Conservation (phyloP, 2,888 invertebrate genomes). For the Eristalinus sepulchralis region DNA sequence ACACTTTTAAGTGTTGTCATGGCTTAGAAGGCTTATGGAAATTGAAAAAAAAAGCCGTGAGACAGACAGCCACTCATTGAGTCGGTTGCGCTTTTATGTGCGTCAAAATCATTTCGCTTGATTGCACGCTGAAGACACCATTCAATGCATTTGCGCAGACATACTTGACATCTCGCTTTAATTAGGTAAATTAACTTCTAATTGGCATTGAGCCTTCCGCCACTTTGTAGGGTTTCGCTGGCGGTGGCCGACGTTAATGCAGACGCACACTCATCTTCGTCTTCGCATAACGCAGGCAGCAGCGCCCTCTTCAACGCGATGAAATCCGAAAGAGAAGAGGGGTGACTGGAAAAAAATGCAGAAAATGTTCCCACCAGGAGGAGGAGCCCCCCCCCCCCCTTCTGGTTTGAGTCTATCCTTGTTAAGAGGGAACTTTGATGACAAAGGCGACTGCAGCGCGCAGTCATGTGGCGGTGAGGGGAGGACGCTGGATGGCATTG, state of each 20-base stretch:
- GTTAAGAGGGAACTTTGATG: not conserved
- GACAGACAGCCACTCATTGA: constrained; percentile 3
- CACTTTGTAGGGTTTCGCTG: constrained; percentile 43
- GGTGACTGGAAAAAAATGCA: not conserved
- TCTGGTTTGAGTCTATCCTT: too few species aligned
- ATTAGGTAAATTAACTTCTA: constrained; percentile 60
- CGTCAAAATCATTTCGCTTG: constrained; percentile 48
- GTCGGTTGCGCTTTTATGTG: constrained; percentile 40
- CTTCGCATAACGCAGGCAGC: not conserved
- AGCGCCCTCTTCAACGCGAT: not conserved
- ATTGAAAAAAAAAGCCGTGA: not conserved
- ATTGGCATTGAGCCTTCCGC: constrained; percentile 19
- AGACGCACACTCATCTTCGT: too few species aligned
- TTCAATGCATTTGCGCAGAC: not conserved
- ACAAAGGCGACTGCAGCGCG: not conserved
- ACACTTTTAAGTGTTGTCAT: constrained; percentile 21
- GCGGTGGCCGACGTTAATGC: not conserved
- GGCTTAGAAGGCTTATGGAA: constrained; percentile 16
- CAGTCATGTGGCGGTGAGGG: not conserved
- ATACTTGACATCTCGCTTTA: constrained; percentile 33
- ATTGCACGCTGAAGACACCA: constrained; percentile 11
- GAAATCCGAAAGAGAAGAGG: not conserved
- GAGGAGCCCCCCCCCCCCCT: too few species aligned
- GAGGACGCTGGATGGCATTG: not conserved
- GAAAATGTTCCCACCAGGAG: not conserved